These are phyloP conservation scores for Andinoacara biseriatus DNA, from an alignment of 2,113 vertebrate genomes.

Conservation along the genomic window DNA sequence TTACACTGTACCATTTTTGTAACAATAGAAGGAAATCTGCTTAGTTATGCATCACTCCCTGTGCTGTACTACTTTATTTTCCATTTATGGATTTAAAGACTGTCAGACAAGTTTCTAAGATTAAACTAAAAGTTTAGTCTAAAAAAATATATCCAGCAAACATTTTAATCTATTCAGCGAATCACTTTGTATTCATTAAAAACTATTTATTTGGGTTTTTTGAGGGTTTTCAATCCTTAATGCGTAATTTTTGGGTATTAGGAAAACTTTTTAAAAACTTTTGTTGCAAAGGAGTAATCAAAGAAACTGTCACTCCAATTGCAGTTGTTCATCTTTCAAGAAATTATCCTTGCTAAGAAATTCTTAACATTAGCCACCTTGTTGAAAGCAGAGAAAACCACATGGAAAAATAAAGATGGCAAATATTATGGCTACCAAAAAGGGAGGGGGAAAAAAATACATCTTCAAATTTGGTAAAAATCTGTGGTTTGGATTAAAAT, in stretches of 20 bases:
- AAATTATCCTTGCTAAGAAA: background rate
- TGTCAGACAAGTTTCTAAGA: too few relatives aligned
- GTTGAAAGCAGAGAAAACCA: background rate
- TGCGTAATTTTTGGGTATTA: background rate
- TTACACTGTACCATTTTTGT: background rate
- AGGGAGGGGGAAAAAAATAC: background rate
- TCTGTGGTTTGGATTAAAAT: slow-evolving; percentile 44
- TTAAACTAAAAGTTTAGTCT: background rate
- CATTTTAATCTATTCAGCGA: background rate
- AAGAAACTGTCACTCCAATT: background rate
- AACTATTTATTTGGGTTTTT: background rate
- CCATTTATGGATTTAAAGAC: too few relatives aligned
- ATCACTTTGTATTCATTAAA: background rate
- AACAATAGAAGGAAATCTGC: background rate
- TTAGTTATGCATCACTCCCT: background rate
- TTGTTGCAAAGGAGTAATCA: background rate
- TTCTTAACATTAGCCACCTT: background rate
- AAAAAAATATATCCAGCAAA: background rate
- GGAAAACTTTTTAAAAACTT: rapidly evolving
- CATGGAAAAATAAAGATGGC: slow-evolving; percentile 22
- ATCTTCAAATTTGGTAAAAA: slow-evolving; percentile 37
- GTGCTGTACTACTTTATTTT: background rate
- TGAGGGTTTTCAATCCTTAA: background rate
- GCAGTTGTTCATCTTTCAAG: background rate
- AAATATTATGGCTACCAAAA: slow-evolving; percentile 17